Conservation (phyloP, 2,113 vertebrate species). For the Diglossa brunneiventris region DNA sequence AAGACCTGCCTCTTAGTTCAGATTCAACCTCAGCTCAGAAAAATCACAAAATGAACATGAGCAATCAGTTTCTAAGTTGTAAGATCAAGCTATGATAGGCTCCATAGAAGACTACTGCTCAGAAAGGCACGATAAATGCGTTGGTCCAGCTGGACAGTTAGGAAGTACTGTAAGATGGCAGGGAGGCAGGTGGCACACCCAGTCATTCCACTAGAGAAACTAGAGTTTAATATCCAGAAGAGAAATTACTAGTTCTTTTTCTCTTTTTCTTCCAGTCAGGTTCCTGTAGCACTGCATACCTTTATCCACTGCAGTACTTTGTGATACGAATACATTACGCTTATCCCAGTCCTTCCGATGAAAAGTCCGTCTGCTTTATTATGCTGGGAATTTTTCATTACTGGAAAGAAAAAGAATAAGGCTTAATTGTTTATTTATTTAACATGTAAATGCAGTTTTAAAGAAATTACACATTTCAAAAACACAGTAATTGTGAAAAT, state of each 20-base stretch:
- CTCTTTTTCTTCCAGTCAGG: neutral
- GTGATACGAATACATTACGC: conserved; percentile 86
- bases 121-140: neutral
- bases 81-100: neutral
- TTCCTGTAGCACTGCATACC: conserved; percentile 71
- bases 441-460: neutral
- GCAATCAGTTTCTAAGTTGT: neutral
- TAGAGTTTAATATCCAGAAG: neutral
- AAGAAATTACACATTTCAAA: neutral
- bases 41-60: neutral
- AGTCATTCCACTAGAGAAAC: neutral
- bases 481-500: neutral
- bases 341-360: conserved; percentile 88
- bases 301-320: conserved; percentile 85
- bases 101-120: neutral
- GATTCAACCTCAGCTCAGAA: neutral
- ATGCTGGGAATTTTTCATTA: conserved; percentile 68
- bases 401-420: conserved; percentile 46
- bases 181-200: neutral
- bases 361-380: conserved; percentile 73
- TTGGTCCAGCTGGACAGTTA: neutral
- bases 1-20: neutral
- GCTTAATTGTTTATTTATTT: neutral
- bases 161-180: neutral
- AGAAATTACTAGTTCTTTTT: neutral